A percentile compares a stretch with the other conserved stretches of the same genome.
These are phyloP conservation scores for Latrodectus elegans DNA, from an alignment of 2,888 invertebrate species.

Conservation along the genomic window DNA sequence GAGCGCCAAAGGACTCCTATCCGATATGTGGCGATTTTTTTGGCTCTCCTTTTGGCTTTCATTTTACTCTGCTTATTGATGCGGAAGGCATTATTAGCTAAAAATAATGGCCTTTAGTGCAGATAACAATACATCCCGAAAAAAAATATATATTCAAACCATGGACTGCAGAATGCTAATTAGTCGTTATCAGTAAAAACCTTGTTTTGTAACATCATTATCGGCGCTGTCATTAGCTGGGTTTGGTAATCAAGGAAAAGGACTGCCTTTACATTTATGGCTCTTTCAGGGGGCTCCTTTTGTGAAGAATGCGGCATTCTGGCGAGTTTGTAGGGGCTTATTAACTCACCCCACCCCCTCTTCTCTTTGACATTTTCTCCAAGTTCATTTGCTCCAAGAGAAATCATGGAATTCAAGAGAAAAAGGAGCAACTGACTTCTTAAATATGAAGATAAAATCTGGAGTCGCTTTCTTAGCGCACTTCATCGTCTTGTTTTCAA, in stretches of 20 bases:
- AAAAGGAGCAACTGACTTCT: neutral
- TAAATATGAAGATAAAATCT: conserved; percentile 1
- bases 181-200: conserved; percentile 58
- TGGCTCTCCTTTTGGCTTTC: conserved; percentile 28
- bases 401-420: neutral
- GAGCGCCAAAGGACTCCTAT: neutral
- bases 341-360: neutral
- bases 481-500: no score
- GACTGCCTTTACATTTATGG: conserved; percentile 13
- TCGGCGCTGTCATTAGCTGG: conserved; percentile 56
- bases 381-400: neutral
- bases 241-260: conserved; percentile 55
- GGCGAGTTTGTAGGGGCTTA: neutral
- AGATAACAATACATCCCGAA: conserved; percentile 44
- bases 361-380: neutral
- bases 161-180: conserved; percentile 64
- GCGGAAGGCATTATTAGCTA: conserved; percentile 61
- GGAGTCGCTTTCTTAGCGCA: neutral
- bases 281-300: neutral
- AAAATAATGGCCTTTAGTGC: conserved; percentile 66
- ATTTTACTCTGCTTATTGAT: conserved; percentile 54
- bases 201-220: conserved; percentile 67
- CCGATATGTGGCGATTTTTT: neutral
- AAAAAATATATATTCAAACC: conserved; percentile 13
- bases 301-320: neutral